Base-by-base conservation (phyloP, 2,113 vertebrate species). In the Carlito syrichta region DNA sequence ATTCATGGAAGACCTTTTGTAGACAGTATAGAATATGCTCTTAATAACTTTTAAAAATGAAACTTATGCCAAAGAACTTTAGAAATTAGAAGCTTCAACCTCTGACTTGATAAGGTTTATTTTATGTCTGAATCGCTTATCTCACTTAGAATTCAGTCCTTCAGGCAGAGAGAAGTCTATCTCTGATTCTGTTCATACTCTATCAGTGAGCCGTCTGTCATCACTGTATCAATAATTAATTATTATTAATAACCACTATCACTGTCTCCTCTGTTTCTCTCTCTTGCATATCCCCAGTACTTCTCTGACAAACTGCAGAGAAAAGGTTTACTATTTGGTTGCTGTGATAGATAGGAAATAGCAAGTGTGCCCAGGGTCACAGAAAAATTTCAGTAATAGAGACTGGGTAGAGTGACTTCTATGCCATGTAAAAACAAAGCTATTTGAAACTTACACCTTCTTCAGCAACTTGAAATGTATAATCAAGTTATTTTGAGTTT, bases 171-270 rank as follows among this genome's bases (percentile, higher is more conserved):
- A 52, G 52, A 48, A 85, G 12, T 22, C 40, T 68, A 9, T 50
- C 60, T 95, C 25, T 30, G 32, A 82, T 45, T 93, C 50, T 27
- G 10, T 48, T 52, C 8, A 35, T 89, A 94, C 19, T n/a, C 56
- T 45, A 82, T 40, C 50, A 23, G 6, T 40, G 45, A 71, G 23
- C 10, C 14, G 45, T 77, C 60, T 92, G 82, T 92, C 81, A 89
- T 68, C 40, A 60, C 56, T 68, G 23, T 12, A 86, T 97, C 91
- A 97, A 95, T 94, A 97, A 89, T 92, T 97, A 89, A 97, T 96
- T 84, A 50, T 77, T 92, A 94, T 96, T 95, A 95, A 96, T 91
- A 92, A 86, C 25, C 35, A 90, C 63, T 35, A 48, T 89, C 68
- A 35, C 38, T 0, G 0, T 63, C 83, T 87, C 89, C 22, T 96